Base-by-base conservation (phyloP, 1,140 invertebrate genomes). In the Branchinecta lynchi region DNA sequence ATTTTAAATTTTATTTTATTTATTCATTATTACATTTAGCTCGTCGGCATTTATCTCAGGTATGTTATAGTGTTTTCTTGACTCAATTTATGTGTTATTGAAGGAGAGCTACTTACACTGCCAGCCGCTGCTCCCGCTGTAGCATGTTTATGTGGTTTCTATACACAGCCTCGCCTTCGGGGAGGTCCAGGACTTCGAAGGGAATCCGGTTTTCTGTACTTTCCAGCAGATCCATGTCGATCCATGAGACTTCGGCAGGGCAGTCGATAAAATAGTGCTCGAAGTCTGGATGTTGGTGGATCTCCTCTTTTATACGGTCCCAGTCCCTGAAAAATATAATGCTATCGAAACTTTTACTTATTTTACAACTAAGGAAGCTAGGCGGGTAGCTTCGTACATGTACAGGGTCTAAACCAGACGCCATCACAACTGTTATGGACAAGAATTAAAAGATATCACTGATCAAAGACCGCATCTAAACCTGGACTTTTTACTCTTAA, bases 81-180 rank as follows among this genome's bases (percentile, higher is more conserved):
- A 32, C 32, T 32, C 32, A 32, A 32, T n/a, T n/a, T n/a, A 32
- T 32, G 32, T 32, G 32, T 32, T 32, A 32, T 3, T 1, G 5
- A n/a, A 68, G 45, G 43, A n/a, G 6, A 43, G 10, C 73, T 70
- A 83, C 89, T 86, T 81, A 95, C 91, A 95, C 92, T 75, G 89
- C 84, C 80, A 89, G 87, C 76, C 89, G 87, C 75, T 93, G 88
- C 77, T 94, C 90, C 76, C 90, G 89, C 76, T 96, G 91, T 43
- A 96, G 82, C 67, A 89, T 86, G 77, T 92, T 92, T 43, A 94
- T 84, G 79, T 93, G 92, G 75, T 91, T 93, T 76, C 89, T 89
- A 78, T 92, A 97, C 8, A 92, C 89, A 0, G 86, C 87, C 78
- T 95, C 92, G 12, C 92, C 92, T 77, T 96, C 93, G 66, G 86